A percentile compares a stretch with the other conserved stretches of the same genome.
Evolutionary conservation across 2,888 invertebrate species (phyloP).

Genomic region (Monopis laevigella): DNA sequence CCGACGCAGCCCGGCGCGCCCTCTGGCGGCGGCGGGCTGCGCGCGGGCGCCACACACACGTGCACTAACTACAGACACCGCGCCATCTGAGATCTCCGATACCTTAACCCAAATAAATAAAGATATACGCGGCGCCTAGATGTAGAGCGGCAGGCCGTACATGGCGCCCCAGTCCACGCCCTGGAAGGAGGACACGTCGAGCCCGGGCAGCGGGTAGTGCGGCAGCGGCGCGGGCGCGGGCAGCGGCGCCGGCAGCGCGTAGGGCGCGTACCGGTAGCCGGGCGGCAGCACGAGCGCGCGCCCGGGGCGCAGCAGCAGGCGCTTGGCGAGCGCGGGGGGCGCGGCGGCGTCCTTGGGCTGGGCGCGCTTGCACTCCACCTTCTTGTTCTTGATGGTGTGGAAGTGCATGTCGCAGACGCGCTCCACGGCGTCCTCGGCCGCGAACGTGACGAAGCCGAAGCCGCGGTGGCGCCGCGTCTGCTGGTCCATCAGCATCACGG

Average conservation of each 20-base stretch:
- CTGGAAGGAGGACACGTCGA: slow-evolving; percentile 93
- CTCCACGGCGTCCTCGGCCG: slow-evolving; percentile 90
- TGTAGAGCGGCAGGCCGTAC: slow-evolving; percentile 95
- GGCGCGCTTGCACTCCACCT: slow-evolving; percentile 89
- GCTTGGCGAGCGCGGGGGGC: slow-evolving; percentile 76
- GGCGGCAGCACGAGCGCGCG: slow-evolving; percentile 68
- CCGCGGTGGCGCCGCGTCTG: slow-evolving; percentile 92
- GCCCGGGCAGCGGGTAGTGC: slow-evolving; percentile 85
- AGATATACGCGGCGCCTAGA: too few relatives aligned
- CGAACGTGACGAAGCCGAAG: slow-evolving; percentile 92
- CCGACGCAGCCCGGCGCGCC: not conserved
- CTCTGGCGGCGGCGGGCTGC: not conserved
- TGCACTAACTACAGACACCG: slow-evolving; percentile 45
- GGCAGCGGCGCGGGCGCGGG: slow-evolving; percentile 72
- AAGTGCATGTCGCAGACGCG: slow-evolving; percentile 94
- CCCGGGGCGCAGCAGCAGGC: slow-evolving; percentile 77
- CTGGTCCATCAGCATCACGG: slow-evolving; percentile 94
- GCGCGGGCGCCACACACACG: slow-evolving; percentile 23
- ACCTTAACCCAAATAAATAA: too few relatives aligned
- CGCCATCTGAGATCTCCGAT: slow-evolving; percentile 1
- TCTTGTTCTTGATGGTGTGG: slow-evolving; percentile 92
- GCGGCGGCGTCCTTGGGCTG: slow-evolving; percentile 86
- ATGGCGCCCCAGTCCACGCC: slow-evolving; percentile 91
- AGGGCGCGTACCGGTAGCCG: slow-evolving; percentile 52
- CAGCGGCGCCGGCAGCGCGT: slow-evolving; percentile 64